These are phyloP conservation scores for Stenichneumon culpator DNA, from an alignment of 2,888 invertebrate genomes.

Conservation along the genomic window DNA sequence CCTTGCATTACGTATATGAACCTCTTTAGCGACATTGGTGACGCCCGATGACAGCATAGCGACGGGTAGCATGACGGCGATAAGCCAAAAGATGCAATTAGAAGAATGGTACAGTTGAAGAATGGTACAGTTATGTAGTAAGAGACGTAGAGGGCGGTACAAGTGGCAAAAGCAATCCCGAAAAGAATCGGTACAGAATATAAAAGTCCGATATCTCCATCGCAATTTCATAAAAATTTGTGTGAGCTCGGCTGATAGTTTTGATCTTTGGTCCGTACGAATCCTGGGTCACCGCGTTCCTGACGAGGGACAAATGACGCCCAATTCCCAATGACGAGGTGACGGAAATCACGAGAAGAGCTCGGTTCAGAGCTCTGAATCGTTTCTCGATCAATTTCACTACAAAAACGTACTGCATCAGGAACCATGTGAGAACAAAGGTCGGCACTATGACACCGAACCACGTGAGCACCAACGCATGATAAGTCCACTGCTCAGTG, in stretches of 20 bases:
- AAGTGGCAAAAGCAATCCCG: constrained; percentile 31
- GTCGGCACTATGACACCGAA: constrained; percentile 24
- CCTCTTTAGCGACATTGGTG: constrained; percentile 41
- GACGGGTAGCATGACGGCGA: constrained; percentile 69
- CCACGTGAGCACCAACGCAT: background rate
- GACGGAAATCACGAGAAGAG: background rate
- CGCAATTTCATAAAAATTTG: constrained; percentile 61
- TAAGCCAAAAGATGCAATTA: background rate
- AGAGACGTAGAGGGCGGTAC: background rate
- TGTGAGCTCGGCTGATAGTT: constrained; percentile 54
- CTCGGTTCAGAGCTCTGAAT: constrained; percentile 59
- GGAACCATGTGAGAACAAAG: constrained; percentile 28
- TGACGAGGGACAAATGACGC: background rate
- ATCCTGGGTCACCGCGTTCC: background rate
- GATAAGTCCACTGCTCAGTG: background rate
- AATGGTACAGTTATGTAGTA: constrained; percentile 60
- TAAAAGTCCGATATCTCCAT: constrained; percentile 64
- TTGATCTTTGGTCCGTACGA: constrained; percentile 15
- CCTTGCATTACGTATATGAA: background rate
- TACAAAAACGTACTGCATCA: constrained; percentile 66
- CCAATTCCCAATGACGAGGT: background rate
- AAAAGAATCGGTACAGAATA: constrained; percentile 60
- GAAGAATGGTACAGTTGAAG: background rate
- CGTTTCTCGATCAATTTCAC: constrained; percentile 42
- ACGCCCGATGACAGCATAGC: constrained; percentile 66